These are phyloP conservation scores for Rostratula benghalensis DNA, from an alignment of 2,113 vertebrate genomes.

Conservation along the genomic window DNA sequence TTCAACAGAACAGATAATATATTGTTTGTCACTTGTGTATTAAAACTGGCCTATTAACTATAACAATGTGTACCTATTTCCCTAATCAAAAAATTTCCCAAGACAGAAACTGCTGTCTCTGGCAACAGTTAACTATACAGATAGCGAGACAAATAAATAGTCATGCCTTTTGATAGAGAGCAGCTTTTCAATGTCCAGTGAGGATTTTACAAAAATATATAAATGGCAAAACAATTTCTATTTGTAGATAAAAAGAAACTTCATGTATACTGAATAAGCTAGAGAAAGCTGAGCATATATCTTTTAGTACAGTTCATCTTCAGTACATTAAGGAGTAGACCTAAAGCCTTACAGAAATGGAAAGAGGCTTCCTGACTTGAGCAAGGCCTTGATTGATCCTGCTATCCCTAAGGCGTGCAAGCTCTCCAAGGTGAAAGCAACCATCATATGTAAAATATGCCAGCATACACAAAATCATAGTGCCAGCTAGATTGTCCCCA, in stretches of 20 bases:
- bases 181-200: not conserved
- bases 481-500: not conserved
- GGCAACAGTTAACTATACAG: not conserved
- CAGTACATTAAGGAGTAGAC: not conserved
- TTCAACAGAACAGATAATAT: not conserved
- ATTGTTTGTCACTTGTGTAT: not conserved
- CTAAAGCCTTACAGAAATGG: not conserved
- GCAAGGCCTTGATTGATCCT: not conserved
- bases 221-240: not conserved
- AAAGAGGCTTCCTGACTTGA: not conserved
- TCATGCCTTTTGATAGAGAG: not conserved
- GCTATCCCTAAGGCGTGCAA: not conserved
- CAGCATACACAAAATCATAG: not conserved
- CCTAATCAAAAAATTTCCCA: not conserved
- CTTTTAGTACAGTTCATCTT: not conserved
- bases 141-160: not conserved
- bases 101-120: not conserved
- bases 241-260: not conserved
- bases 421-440: not conserved
- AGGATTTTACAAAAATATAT: not conserved
- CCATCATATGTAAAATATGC: rapidly evolving
- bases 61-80: not conserved
- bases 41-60: not conserved
- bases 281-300: not conserved
- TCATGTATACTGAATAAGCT: not conserved